A percentile compares a stretch with the other conserved stretches of the same genome.
Conservation (phyloP, 1,140 invertebrate genomes). For the Paracyclopina nana region DNA sequence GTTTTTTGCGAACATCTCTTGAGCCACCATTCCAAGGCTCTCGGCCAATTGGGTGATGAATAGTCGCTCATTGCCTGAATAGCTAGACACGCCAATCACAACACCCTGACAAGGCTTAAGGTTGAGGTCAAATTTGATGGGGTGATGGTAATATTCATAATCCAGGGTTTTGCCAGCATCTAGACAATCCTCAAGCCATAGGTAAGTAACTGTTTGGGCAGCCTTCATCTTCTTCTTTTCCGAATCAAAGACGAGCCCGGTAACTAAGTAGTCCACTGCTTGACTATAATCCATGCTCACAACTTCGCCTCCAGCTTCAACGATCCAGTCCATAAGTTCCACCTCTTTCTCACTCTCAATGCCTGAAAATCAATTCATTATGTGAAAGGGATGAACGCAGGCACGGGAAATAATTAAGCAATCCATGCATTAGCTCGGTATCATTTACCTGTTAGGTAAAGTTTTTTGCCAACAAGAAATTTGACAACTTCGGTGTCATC, state of each 20-base stretch:
- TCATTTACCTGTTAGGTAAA: too few relatives aligned
- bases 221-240: background rate
- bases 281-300: background rate
- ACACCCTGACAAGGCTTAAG: background rate
- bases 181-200: slow-evolving; percentile 1
- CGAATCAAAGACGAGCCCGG: background rate
- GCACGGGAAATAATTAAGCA: too few relatives aligned
- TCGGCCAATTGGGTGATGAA: background rate
- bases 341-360: background rate
- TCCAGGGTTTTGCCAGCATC: background rate
- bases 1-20: background rate
- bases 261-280: slow-evolving; percentile 6
- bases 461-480: background rate
- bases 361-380: background rate
- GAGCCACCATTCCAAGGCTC: background rate
- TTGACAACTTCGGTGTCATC: background rate
- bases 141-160: background rate
- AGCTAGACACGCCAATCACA: background rate
- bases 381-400: too few relatives aligned
- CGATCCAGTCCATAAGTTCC: slow-evolving; percentile 7
- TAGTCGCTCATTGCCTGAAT: background rate
- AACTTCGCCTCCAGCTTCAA: slow-evolving; percentile 4
- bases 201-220: background rate
- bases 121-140: background rate
- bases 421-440: too few relatives aligned